phyloP scores from a whole-genome alignment of 2,888 invertebrate genomes.

The Noctua janthina region DNA sequence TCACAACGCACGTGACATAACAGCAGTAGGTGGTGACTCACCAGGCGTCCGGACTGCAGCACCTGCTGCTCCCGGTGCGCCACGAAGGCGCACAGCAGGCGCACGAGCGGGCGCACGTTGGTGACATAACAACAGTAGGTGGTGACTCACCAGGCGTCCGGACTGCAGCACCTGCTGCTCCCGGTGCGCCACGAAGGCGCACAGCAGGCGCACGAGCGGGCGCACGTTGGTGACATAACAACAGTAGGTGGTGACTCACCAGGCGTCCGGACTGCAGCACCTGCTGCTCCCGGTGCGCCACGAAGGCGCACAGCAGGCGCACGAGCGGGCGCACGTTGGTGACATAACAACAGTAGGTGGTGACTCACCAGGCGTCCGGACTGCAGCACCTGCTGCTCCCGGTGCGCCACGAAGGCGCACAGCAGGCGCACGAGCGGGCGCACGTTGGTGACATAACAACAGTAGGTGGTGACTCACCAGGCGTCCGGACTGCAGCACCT shows the following conservation, averaged over 20 bases:
- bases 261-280: slow-evolving; percentile 91
- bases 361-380: no score
- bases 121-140: not conserved
- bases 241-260: slow-evolving; percentile 80
- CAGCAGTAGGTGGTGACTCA: slow-evolving; percentile 78
- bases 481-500: slow-evolving; percentile 28
- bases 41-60: slow-evolving; percentile 92
- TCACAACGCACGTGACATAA: no score
- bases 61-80: slow-evolving; percentile 81
- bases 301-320: slow-evolving; percentile 96
- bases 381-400: slow-evolving; percentile 94
- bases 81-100: slow-evolving; percentile 96
- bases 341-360: no score
- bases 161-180: slow-evolving; percentile 93
- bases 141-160: no score
- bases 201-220: slow-evolving; percentile 97
- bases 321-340: slow-evolving; percentile 83
- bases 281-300: slow-evolving; percentile 85
- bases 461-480: no score
- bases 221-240: slow-evolving; percentile 93
- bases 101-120: slow-evolving; percentile 84
- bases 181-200: slow-evolving; percentile 94
- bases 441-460: slow-evolving; percentile 81
- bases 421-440: slow-evolving; percentile 97
- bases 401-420: slow-evolving; percentile 94